Base-by-base conservation (phyloP, 2,888 invertebrate genomes). In the Chalcis sispes region DNA sequence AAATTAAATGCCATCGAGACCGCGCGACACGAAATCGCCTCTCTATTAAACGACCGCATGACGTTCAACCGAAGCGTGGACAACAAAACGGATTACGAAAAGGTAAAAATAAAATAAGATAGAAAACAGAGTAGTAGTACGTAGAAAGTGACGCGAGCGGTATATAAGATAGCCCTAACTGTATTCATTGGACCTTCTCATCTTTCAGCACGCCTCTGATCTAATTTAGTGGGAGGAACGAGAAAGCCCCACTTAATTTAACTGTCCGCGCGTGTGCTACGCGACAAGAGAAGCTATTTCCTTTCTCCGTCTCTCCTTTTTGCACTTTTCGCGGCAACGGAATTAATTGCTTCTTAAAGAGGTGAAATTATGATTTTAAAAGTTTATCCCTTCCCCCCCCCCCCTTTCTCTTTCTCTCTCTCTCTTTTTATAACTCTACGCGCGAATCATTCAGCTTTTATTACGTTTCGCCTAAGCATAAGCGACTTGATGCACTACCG, bases 321-420 rank as follows among this genome's bases (percentile, higher is more conserved):
- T 1, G 7, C 50, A 74, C 32, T 59, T 66, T 59, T 52, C 27
- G 13, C 18, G 84, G 81, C 84, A 82, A 84, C 80, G 80, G 79
- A 86, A 86, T 87, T 87, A 87, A 87, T 87, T 86, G 85, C 85
- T 85, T 84, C 86, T 85, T 85, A 85, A 86, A 83, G 81, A 86
- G 85, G 81, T 81, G 80, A 82, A 87, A 87, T 87, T 84, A 86
- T 84, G 85, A 86, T 85, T 85, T 82, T 82, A 81, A 74, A 80
- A 84, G 81, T 81, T 80, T 80, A 79, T 75, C 72, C 5, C 67
- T 48, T 77, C 42, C 36, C 10, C 36, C 10, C 36, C 10, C 36
- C 10, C 4, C 10, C 36, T n/a, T 80, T 80, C 80, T 75, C 72
- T 15, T 69, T 48, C 77, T 15, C 36, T 36, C 36, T 36, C 36